A percentile compares a stretch with the other conserved stretches of the same genome.
Evolutionary conservation across 1,140 invertebrate species (phyloP).

Genomic region (Tyrophagus putrescentiae): DNA sequence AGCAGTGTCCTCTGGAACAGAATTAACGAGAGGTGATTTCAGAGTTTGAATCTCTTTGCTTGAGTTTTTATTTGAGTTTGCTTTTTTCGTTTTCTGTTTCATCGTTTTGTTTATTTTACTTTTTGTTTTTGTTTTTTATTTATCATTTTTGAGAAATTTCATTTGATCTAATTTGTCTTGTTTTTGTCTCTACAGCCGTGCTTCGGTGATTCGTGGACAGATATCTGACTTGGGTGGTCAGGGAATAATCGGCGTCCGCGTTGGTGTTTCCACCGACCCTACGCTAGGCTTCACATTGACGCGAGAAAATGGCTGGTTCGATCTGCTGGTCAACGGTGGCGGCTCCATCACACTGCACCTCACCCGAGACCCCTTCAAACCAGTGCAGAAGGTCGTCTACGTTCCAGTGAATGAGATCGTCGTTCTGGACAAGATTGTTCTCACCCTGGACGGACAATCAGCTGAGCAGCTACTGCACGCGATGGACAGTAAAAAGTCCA

Average conservation of each 20-base stretch:
- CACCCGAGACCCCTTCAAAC: slow-evolving; percentile 75
- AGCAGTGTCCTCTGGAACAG: slow-evolving; percentile 6
- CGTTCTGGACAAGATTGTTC: slow-evolving; percentile 60
- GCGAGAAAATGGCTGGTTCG: slow-evolving; percentile 52
- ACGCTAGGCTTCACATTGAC: slow-evolving; percentile 74
- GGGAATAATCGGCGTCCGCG: slow-evolving; percentile 85
- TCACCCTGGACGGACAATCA: slow-evolving; percentile 51
- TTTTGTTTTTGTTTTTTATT: neutral
- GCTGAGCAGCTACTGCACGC: neutral
- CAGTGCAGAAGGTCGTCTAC: slow-evolving; percentile 54
- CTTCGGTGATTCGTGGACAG: slow-evolving; percentile 92
- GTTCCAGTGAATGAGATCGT: slow-evolving; percentile 92
- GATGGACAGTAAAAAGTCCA: neutral
- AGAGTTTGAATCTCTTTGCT: neutral
- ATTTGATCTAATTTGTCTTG: neutral
- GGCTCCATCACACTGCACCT: slow-evolving; percentile 94
- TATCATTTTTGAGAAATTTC: neutral
- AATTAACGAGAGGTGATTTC: slow-evolving; percentile 6
- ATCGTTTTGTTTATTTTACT: slow-evolving; percentile 12
- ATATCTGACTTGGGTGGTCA: slow-evolving; percentile 81
- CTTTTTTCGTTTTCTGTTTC: neutral
- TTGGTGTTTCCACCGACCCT: slow-evolving; percentile 84
- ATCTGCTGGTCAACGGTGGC: slow-evolving; percentile 93
- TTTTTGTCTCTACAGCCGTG: slow-evolving; percentile 52
- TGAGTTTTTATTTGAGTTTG: neutral